Evolutionary conservation across 2,113 vertebrate species (phyloP).

Genomic region (Mixornis gularis): DNA sequence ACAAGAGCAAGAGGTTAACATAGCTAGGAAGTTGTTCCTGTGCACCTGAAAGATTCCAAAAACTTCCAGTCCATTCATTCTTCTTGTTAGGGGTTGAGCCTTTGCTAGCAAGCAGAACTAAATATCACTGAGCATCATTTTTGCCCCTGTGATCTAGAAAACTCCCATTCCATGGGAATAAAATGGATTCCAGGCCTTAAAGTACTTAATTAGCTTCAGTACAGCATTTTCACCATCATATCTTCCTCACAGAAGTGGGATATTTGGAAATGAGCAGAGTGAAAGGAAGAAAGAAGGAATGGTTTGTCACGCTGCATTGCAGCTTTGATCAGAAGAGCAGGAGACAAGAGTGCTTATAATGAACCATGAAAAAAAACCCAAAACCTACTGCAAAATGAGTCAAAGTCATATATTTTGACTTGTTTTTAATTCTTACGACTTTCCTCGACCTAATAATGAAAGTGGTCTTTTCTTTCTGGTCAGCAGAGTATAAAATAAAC

Average conservation of each 20-base stretch:
- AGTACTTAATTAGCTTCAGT: neutral
- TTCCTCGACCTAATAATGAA: neutral
- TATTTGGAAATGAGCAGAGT: neutral
- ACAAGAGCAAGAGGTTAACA: neutral
- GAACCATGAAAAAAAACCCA: neutral
- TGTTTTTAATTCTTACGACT: neutral
- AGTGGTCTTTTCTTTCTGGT: neutral
- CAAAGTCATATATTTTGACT: neutral
- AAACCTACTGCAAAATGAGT: neutral
- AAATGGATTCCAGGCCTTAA: neutral
- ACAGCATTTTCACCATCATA: neutral
- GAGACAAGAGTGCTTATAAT: neutral
- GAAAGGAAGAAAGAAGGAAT: neutral
- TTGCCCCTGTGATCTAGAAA: neutral
- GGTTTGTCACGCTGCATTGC: neutral
- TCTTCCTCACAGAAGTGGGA: neutral
- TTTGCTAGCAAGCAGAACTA: neutral
- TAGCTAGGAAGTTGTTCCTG: neutral
- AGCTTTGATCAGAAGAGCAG: neutral
- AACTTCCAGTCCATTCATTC: neutral
- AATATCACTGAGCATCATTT: neutral
- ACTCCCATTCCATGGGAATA: neutral
- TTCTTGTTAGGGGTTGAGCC: neutral
- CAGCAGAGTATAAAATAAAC: neutral
- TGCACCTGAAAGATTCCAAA: neutral